phyloP scores from a whole-genome alignment of 2,113 vertebrate species.

The Thunnus thynnus region DNA sequence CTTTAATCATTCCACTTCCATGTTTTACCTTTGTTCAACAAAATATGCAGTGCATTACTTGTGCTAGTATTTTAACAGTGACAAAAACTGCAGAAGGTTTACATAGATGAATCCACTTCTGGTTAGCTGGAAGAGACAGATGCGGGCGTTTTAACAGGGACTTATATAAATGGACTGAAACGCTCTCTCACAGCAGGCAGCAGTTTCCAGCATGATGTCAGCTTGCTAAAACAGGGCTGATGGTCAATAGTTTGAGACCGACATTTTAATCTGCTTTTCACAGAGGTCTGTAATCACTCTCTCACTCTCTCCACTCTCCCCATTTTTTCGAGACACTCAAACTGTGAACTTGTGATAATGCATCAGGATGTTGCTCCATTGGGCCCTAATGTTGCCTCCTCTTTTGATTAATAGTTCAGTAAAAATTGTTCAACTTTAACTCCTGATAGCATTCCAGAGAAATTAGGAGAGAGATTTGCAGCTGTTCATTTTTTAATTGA shows the following conservation, averaged over 20 bases:
- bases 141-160: constrained; percentile 30
- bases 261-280: constrained; percentile 65
- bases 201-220: constrained; percentile 63
- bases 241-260: constrained; percentile 49
- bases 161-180: constrained; percentile 60
- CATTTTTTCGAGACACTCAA: constrained; percentile 37
- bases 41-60: neutral
- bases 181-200: constrained; percentile 45
- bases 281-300: constrained; percentile 51
- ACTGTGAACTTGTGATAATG: constrained; percentile 32
- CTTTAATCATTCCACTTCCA: neutral
- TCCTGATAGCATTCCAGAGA: neutral
- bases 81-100: constrained; percentile 1
- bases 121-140: constrained; percentile 30
- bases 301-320: constrained; percentile 5
- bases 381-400: constrained; percentile 27
- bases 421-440: constrained; percentile 4
- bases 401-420: constrained; percentile 25
- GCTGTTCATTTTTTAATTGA: neutral
- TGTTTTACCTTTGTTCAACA: neutral
- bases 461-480: neutral
- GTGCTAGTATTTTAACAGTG: constrained; percentile 3
- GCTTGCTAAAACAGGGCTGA: constrained; percentile 39
- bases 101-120: neutral
- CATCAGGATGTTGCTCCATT: constrained; percentile 15